Conservation (phyloP, 2,113 vertebrate species). For the Leptobrachium leishanense region DNA sequence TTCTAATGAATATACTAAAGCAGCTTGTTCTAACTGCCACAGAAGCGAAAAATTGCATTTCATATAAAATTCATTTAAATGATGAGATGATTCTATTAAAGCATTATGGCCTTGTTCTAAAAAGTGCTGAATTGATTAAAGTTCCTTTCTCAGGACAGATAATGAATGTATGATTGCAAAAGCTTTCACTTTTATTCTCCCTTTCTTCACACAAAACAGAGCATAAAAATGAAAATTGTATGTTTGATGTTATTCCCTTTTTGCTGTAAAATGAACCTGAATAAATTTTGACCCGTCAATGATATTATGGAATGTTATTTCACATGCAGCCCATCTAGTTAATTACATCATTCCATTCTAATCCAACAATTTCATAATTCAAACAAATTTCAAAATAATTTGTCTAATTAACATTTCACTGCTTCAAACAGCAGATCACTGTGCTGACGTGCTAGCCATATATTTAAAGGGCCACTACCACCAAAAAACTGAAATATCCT, state of each 20-base stretch:
- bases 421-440: too few relatives aligned
- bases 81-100: conserved; percentile 49
- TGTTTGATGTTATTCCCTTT: conserved; percentile 23
- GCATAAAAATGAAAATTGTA: conserved; percentile 41
- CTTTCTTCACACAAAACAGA: conserved; percentile 31
- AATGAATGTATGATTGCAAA: conserved; percentile 44
- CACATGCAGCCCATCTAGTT: conserved; percentile 12
- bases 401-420: too few relatives aligned
- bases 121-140: conserved; percentile 43
- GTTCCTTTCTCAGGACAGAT: conserved; percentile 35
- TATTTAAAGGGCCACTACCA: too few relatives aligned
- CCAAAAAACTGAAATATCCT: too few relatives aligned
- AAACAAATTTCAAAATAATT: too few relatives aligned
- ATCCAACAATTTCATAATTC: too few relatives aligned
- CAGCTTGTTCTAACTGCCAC: conserved; percentile 40
- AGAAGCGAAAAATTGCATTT: conserved; percentile 44
- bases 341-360: not conserved
- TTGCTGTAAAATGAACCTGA: conserved; percentile 32
- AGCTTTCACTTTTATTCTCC: conserved; percentile 34
- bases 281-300: conserved; percentile 1
- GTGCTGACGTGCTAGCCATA: too few relatives aligned
- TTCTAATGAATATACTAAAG: conserved; percentile 38
- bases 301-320: conserved; percentile 16
- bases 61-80: conserved; percentile 49
- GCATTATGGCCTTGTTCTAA: conserved; percentile 45